Percentiles rank a stretch among this genome's conserved stretches.
These are phyloP conservation scores for Drosophila rhopaloa DNA, from an alignment of 1,140 invertebrate genomes.

Conservation along the genomic window DNA sequence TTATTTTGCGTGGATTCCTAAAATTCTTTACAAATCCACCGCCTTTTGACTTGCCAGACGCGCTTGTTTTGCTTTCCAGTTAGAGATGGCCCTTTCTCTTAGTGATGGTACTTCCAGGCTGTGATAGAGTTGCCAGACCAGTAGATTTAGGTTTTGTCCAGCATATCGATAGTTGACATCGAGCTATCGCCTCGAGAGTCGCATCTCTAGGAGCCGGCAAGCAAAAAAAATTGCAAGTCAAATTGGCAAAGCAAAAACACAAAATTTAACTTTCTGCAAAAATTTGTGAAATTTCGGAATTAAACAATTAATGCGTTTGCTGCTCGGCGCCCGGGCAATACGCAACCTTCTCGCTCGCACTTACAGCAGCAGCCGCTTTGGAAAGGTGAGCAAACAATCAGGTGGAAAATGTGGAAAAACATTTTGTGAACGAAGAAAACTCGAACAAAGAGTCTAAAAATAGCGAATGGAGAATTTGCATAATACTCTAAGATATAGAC, in stretches of 20 bases:
- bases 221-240: constrained; percentile 52
- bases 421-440: constrained; percentile 33
- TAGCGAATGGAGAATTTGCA: constrained; percentile 55
- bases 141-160: background rate
- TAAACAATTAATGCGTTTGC: constrained; percentile 52
- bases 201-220: constrained; percentile 48
- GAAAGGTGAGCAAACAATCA: constrained; percentile 51
- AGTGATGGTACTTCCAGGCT: constrained; percentile 19
- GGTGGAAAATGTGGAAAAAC: background rate
- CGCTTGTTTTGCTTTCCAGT: constrained; percentile 48
- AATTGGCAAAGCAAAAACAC: constrained; percentile 6
- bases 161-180: background rate
- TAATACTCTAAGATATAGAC: constrained; percentile 16
- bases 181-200: background rate
- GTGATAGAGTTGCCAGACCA: constrained; percentile 21
- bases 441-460: constrained; percentile 52
- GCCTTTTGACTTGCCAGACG: constrained; percentile 19
- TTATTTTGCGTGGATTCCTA: background rate
- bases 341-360: constrained; percentile 36
- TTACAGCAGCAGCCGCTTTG: constrained; percentile 24
- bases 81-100: background rate
- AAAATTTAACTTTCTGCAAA: constrained; percentile 11
- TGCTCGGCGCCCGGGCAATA: constrained; percentile 31
- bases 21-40: constrained; percentile 47
- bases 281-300: background rate